These are phyloP conservation scores for Ceratina australensis DNA, from an alignment of 1,140 invertebrate genomes.

Conservation along the genomic window DNA sequence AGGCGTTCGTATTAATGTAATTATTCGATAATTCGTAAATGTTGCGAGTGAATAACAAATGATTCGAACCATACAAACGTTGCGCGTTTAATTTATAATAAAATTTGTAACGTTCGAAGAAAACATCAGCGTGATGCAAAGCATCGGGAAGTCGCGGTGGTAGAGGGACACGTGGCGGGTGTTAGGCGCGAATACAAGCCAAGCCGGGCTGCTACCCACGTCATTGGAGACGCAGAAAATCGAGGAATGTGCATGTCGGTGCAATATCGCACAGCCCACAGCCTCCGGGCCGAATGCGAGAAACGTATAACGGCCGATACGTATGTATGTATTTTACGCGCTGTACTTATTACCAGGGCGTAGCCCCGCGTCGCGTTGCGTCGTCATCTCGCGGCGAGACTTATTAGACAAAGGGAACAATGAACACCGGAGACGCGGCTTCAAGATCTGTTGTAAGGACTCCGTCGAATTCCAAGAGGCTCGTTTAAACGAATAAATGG, in stretches of 20 bases:
- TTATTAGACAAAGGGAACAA: conserved; percentile 44
- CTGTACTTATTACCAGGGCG: conserved; percentile 26
- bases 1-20: too few species aligned
- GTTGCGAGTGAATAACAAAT: too few species aligned
- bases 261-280: conserved; percentile 67
- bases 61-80: too few species aligned
- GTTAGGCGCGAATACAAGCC: conserved; percentile 45
- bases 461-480: too few species aligned
- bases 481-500: too few species aligned
- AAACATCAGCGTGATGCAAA: neutral
- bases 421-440: neutral
- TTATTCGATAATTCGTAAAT: too few species aligned
- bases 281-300: conserved; percentile 48
- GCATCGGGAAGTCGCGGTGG: neutral
- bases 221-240: conserved; percentile 72
- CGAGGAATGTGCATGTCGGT: conserved; percentile 61
- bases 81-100: too few species aligned
- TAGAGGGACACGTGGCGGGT: conserved; percentile 36
- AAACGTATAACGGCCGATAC: conserved; percentile 49
- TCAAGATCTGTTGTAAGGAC: too few species aligned
- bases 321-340: neutral
- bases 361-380: conserved; percentile 8
- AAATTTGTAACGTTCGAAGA: too few species aligned
- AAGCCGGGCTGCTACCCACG: conserved; percentile 66
- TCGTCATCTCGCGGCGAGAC: conserved; percentile 7